Evolutionary conservation across 2,888 invertebrate species (phyloP), one percentile per base, ranked within the genome.

Genomic region (Quadroppia sp.): DNA sequence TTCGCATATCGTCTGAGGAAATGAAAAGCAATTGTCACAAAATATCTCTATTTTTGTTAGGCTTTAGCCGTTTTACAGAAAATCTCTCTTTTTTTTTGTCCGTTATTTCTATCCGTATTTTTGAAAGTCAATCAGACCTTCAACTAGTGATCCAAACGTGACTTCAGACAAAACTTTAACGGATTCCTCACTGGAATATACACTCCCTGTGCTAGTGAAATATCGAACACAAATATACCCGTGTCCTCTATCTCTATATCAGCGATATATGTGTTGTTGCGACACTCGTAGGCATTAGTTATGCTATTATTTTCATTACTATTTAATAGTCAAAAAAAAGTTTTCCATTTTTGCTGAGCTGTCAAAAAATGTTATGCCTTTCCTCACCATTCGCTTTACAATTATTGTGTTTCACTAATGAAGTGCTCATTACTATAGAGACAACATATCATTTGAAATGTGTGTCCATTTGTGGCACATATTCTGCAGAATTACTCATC

Each of bases 401-500:
- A 48, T n/a, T 9, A 56, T 25, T 20, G 28, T 28, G 15, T 25
- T 30, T 56, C 56, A 17, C 13, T 56, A 56, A 56, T 56, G 20
- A 53, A 7, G 1, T 7, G 23, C 23, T 50, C 11, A 25, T 56
- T 56, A 56, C 45, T 45, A n/a, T 40, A 20, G 48, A 48, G 48
- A n/a, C 9, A n/a, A n/a, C 45, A 20, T 20, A 20, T 48, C 48
- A 48, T 48, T 28, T 56, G 28, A 28, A 56, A 17, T 56, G 28
- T 15, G 15, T 56, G 15, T 56, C 56, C 28, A 56, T 56, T 25
- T 25, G 28, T 28, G 4, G 15, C 28, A 30, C 15, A 56, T 23
- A 53, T 53, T 25, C 28, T 25, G 13, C 23, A 28, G 56, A 28
- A 56, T 56, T 56, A 56, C 56, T 56, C 56, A 56, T 56, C 56